Evolutionary conservation across 2,888 invertebrate genomes (phyloP).

Genomic region (Pecten maximus): DNA sequence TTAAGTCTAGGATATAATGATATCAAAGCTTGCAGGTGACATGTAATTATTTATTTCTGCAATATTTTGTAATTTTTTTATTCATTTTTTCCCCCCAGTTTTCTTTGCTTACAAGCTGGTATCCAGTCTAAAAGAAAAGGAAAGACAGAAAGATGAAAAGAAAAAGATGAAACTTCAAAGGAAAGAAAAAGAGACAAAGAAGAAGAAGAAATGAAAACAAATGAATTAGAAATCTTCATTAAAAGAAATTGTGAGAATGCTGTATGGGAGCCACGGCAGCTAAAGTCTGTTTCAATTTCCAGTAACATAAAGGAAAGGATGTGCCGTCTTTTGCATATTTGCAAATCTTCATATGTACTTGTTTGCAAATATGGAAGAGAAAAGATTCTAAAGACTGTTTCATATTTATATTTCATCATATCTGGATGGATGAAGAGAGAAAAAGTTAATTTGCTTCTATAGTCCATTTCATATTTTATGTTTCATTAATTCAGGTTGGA

Average conservation of each 20-base stretch:
- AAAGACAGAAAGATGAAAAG: constrained; percentile 91
- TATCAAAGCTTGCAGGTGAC: too few relatives aligned
- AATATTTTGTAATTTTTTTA: not conserved
- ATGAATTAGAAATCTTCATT: not conserved
- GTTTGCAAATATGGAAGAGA: not conserved
- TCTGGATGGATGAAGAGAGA: not conserved
- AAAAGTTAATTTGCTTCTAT: not conserved
- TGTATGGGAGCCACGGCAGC: not conserved
- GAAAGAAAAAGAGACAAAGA: constrained; percentile 85
- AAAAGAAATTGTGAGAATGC: constrained; percentile 22
- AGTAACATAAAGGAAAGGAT: not conserved
- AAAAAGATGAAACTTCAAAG: constrained; percentile 90
- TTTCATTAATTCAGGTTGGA: not conserved
- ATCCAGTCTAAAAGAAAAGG: constrained; percentile 90
- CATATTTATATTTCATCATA: not conserved
- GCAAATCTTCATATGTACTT: too few relatives aligned
- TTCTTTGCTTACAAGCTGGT: constrained; percentile 94
- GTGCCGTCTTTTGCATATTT: not conserved
- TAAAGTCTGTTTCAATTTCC: constrained; percentile 17
- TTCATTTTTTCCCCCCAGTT: constrained; percentile 84
- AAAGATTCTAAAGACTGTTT: not conserved
- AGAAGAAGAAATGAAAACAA: constrained; percentile 83
- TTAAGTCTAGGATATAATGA: too few relatives aligned
- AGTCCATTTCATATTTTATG: not conserved
- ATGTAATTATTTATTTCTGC: too few relatives aligned